A percentile compares a stretch with the other conserved stretches of the same genome.
Conservation (phyloP, 2,797 vertebrate genomes). For the Chelon labrosus region DNA sequence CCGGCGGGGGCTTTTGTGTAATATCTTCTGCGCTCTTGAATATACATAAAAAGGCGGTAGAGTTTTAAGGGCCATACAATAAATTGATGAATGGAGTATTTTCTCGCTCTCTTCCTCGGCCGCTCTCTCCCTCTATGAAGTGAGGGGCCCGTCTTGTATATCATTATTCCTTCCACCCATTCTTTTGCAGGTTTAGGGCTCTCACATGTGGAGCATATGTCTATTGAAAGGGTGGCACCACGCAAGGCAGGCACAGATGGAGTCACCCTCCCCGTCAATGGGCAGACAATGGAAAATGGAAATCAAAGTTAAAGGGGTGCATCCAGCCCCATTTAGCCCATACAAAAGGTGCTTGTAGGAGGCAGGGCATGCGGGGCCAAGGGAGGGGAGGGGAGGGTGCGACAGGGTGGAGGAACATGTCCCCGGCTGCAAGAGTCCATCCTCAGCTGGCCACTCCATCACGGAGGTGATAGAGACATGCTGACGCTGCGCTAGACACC, state of each 20-base stretch:
- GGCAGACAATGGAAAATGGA: slow-evolving; percentile 87
- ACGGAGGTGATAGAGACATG: slow-evolving; percentile 79
- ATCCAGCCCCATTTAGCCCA: slow-evolving; percentile 86
- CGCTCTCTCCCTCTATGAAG: slow-evolving; percentile 55
- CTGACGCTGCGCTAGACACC: slow-evolving; percentile 74
- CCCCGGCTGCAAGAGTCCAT: slow-evolving; percentile 90
- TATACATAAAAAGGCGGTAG: slow-evolving; percentile 83
- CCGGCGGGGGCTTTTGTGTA: slow-evolving; percentile 79
- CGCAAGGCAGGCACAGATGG: slow-evolving; percentile 93
- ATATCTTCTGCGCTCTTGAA: slow-evolving; percentile 82
- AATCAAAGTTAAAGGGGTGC: slow-evolving; percentile 90
- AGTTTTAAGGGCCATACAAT: slow-evolving; percentile 81
- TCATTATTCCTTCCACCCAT: slow-evolving; percentile 80
- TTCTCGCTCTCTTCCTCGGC: slow-evolving; percentile 50
- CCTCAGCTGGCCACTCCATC: slow-evolving; percentile 88
- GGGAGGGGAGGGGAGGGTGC: slow-evolving; percentile 83
- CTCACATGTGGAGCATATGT: slow-evolving; percentile 87
- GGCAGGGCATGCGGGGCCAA: slow-evolving; percentile 87
- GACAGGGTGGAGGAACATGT: slow-evolving; percentile 89
- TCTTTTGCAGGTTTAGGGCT: slow-evolving; percentile 83
- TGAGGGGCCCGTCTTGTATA: slow-evolving; percentile 78
- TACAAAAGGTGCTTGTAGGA: slow-evolving; percentile 95
- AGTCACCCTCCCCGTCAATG: slow-evolving; percentile 87
- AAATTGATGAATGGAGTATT: slow-evolving; percentile 83
- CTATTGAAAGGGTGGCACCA: slow-evolving; percentile 88